phyloP scores from a whole-genome alignment of 2,888 invertebrate species.

The Tiliacea aurago region DNA sequence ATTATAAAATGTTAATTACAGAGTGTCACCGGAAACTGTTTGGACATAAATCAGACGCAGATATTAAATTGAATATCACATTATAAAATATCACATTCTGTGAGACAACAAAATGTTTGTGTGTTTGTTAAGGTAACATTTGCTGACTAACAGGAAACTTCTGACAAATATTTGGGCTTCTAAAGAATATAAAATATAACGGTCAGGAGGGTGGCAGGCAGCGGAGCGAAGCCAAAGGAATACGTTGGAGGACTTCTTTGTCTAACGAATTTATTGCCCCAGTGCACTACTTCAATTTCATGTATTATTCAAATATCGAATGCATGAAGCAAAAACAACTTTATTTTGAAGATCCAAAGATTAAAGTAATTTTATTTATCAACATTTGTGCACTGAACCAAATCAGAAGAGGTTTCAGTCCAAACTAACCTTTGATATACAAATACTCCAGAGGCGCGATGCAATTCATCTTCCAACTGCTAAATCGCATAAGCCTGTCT shows the following conservation, averaged over 20 bases:
- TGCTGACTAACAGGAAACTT: slow-evolving; percentile 22
- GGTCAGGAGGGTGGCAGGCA: slow-evolving; percentile 52
- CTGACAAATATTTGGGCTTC: slow-evolving; percentile 37
- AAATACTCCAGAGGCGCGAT: background rate
- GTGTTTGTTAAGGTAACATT: slow-evolving; percentile 40
- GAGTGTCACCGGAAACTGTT: slow-evolving; percentile 40
- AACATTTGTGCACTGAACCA: slow-evolving; percentile 1
- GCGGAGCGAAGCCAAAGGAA: slow-evolving; percentile 38
- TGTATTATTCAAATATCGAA: slow-evolving; percentile 47
- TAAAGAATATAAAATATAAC: slow-evolving; percentile 48
- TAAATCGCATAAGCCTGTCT: slow-evolving; percentile 25
- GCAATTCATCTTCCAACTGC: slow-evolving; percentile 23
- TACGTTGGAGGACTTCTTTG: slow-evolving; percentile 39
- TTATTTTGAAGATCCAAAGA: background rate
- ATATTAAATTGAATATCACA: slow-evolving; percentile 24
- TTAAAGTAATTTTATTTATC: background rate
- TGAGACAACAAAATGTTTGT: slow-evolving; percentile 14
- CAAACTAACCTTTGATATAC: background rate
- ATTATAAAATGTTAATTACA: slow-evolving; percentile 50
- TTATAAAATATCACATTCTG: slow-evolving; percentile 8
- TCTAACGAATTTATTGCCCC: slow-evolving; percentile 31
- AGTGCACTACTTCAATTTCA: slow-evolving; percentile 38
- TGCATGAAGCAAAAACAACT: slow-evolving; percentile 7
- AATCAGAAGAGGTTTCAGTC: background rate
- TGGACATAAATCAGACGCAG: slow-evolving; percentile 43